Percentiles rank a stretch among this genome's conserved stretches.
These are phyloP conservation scores for Drosophila lacertosa DNA, from an alignment of 1,140 invertebrate species.

Conservation along the genomic window DNA sequence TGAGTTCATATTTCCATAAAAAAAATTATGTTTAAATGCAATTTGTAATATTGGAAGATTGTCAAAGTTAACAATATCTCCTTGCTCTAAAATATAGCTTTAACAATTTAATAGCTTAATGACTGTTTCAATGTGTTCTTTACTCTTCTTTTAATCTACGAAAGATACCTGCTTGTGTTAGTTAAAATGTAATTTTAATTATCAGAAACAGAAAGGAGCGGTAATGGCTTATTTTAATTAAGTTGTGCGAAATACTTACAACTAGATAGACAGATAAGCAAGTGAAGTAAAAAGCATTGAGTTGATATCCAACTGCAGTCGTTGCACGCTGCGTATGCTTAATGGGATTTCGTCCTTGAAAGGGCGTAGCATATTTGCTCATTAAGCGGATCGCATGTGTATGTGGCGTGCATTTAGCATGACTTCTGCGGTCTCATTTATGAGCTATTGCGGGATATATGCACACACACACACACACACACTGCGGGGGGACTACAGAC, in stretches of 20 bases:
- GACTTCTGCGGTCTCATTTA: constrained; percentile 74
- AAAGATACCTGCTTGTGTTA: too few species aligned
- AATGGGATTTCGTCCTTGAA: constrained; percentile 49
- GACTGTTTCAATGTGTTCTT: too few species aligned
- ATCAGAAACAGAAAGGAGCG: too few species aligned
- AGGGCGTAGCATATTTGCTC: constrained; percentile 31
- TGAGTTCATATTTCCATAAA: background rate
- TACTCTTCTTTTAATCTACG: too few species aligned
- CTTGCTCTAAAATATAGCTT: too few species aligned
- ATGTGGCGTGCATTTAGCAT: constrained; percentile 65
- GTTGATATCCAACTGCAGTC: background rate
- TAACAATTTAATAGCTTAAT: too few species aligned
- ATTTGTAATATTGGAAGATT: background rate
- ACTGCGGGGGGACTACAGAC: background rate
- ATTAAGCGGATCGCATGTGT: constrained; percentile 35
- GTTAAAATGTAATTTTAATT: too few species aligned
- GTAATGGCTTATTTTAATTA: too few species aligned
- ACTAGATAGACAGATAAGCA: background rate
- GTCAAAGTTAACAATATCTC: too few species aligned
- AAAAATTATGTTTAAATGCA: background rate
- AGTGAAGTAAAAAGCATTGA: background rate
- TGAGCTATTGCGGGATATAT: constrained; percentile 64
- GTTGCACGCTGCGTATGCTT: constrained; percentile 21
- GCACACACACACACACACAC: constrained; percentile 14
- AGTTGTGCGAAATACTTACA: too few species aligned